Conservation (phyloP, 1,140 invertebrate genomes). For the Babylonia areolata region DNA sequence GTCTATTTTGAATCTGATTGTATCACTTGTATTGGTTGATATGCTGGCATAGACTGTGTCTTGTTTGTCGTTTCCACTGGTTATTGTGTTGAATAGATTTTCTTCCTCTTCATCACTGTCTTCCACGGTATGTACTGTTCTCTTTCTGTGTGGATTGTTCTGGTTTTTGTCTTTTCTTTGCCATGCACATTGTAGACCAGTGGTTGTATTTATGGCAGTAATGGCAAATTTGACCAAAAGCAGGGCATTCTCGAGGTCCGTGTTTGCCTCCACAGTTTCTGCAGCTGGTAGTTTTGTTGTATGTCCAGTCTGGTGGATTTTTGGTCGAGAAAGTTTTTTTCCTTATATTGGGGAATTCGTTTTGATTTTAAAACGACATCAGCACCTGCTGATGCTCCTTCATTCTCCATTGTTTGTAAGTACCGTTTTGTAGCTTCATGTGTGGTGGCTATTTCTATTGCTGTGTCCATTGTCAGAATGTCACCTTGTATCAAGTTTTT, state of each 20-base stretch:
- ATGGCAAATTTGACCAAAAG: background rate
- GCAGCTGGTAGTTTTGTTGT: background rate
- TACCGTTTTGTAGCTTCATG: background rate
- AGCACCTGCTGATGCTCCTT: background rate
- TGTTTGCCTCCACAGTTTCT: constrained; percentile 4
- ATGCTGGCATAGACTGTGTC: constrained; percentile 36
- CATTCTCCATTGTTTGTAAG: constrained; percentile 6
- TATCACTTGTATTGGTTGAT: constrained; percentile 42
- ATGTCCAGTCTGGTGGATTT: background rate
- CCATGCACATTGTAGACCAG: background rate
- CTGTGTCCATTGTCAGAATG: background rate
- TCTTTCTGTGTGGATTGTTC: no score
- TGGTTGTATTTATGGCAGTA: constrained; percentile 18
- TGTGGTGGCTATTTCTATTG: constrained; percentile 9
- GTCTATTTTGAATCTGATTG: constrained; percentile 38
- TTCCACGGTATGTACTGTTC: background rate
- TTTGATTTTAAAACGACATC: background rate
- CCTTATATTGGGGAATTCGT: background rate
- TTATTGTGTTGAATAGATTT: background rate
- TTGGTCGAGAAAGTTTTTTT: no score
- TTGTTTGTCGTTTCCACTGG: background rate
- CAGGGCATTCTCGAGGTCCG: background rate
- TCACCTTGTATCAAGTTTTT: constrained; percentile 26
- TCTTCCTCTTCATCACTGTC: background rate
- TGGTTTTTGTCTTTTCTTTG: background rate